A percentile compares a stretch with the other conserved stretches of the same genome.
These are phyloP conservation scores for Lucifuga dentata DNA, from an alignment of 2,113 vertebrate species.

Conservation along the genomic window DNA sequence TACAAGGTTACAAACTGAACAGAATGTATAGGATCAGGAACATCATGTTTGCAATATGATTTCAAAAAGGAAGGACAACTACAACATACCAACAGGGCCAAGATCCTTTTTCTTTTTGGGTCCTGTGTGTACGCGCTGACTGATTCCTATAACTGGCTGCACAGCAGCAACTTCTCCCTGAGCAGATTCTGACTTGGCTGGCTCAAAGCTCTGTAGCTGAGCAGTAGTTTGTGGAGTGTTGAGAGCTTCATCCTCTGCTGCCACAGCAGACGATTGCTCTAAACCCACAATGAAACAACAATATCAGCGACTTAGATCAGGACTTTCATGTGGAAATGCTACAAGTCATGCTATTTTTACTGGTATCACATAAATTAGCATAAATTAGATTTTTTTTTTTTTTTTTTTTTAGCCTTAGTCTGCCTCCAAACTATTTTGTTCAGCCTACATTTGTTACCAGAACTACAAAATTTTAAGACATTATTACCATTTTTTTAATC, in stretches of 20 bases:
- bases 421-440: too few relatives aligned
- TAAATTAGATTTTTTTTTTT: background rate
- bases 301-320: too few relatives aligned
- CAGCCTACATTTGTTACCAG: too few relatives aligned
- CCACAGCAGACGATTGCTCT: constrained; percentile 58
- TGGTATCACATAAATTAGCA: too few relatives aligned
- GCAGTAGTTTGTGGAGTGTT: constrained; percentile 1
- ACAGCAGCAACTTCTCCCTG: constrained; percentile 80
- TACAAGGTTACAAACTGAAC: background rate
- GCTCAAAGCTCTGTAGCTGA: constrained; percentile 69
- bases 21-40: too few relatives aligned
- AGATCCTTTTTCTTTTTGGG: constrained; percentile 93
- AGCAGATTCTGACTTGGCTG: constrained; percentile 68
- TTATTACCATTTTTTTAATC: too few relatives aligned
- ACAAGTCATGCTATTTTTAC: background rate
- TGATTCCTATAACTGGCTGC: constrained; percentile 90
- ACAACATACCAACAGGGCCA: constrained; percentile 86
- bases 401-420: background rate
- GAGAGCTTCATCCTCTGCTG: constrained; percentile 31
- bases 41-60: too few relatives aligned
- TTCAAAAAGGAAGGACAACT: too few relatives aligned
- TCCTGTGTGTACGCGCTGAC: constrained; percentile 87
- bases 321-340: background rate
- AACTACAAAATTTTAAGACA: too few relatives aligned
- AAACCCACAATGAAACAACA: constrained; percentile 27